Evolutionary conservation across 2,888 invertebrate species (phyloP), one percentile per base, ranked within the genome.

Genomic region (Macrosoma leucophasiata): DNA sequence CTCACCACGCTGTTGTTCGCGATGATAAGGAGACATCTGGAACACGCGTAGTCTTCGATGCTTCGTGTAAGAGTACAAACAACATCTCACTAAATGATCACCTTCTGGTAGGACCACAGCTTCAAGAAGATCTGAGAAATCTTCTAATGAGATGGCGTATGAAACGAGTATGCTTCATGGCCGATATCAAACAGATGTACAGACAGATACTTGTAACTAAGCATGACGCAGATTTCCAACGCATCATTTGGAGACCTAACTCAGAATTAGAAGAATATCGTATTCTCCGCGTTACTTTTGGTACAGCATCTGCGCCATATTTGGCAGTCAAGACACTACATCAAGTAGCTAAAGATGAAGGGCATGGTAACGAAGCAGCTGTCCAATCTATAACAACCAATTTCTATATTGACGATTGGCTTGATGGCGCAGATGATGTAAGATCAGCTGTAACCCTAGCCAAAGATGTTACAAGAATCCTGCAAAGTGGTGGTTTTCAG

Each of bases 151-250:
- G 55, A 33, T 58, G 50, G 43, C 26, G 54, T 14, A 41, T 31
- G 9, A 33, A 57, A 12, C 27, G 18, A 2, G 22, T 58, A 2
- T 52, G 46, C 12, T 48, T 54, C 13, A 46, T 47, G 0, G 33
- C 46, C 5, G 55, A 55, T 18, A 46, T 57, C 3, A 10, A 35
- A 23, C 51, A 58, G 33, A 61, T 62, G 58, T 62, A 57, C 15
- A 28, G 56, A 18, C 39, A 43, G 41, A 41, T 59, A 13, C 27
- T 39, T n/a, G 31, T 58, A 3, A 5, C 23, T 9, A 30, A 41
- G 3, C 37, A 48, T 22, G 48, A 60, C 18, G 25, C 36, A 9
- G 35, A 46, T 15, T 45, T 37, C 14, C 54, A 57, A 23, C 27
- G 48, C 14, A 26, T 41, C 4, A n/a, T 45, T 6, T 45, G 39